Conservation (phyloP, 1,140 invertebrate genomes). For the Thereuonema tuberculata region DNA sequence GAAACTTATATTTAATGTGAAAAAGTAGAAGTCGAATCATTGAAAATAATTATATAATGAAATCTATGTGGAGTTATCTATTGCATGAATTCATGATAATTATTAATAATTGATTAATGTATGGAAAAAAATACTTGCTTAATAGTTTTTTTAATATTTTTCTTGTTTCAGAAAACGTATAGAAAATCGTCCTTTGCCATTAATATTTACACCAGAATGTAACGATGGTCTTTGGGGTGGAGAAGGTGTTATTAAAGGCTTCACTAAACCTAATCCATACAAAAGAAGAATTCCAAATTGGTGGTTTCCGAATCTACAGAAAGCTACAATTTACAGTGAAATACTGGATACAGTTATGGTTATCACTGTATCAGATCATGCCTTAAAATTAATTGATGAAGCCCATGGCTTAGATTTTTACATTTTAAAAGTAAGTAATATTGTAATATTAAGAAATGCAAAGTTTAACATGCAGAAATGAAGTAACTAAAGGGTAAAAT, state of each 20-base stretch:
- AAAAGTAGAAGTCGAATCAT: no score
- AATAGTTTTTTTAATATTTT: slow-evolving; percentile 21
- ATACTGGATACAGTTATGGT: slow-evolving; percentile 75
- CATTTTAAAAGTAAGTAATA: slow-evolving; percentile 60
- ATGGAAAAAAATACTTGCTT: no score
- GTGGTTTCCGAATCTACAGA: slow-evolving; percentile 68
- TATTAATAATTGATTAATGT: no score
- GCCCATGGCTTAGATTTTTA: slow-evolving; percentile 91
- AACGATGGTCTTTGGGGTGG: slow-evolving; percentile 89
- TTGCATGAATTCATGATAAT: no score
- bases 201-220: slow-evolving; percentile 61
- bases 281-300: slow-evolving; percentile 53
- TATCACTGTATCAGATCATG: slow-evolving; percentile 62
- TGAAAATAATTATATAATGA: no score
- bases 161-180: slow-evolving; percentile 38
- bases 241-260: slow-evolving; percentile 85
- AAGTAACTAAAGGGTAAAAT: no score
- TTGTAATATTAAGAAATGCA: slow-evolving; percentile 9
- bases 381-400: slow-evolving; percentile 70
- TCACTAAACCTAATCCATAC: slow-evolving; percentile 33
- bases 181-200: slow-evolving; percentile 61
- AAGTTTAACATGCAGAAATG: neutral
- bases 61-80: no score
- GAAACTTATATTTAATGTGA: no score
- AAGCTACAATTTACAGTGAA: slow-evolving; percentile 80